A percentile compares a stretch with the other conserved stretches of the same genome.
phyloP scores from a whole-genome alignment of 2,888 invertebrate species.

The Drymonia ruficornis region DNA sequence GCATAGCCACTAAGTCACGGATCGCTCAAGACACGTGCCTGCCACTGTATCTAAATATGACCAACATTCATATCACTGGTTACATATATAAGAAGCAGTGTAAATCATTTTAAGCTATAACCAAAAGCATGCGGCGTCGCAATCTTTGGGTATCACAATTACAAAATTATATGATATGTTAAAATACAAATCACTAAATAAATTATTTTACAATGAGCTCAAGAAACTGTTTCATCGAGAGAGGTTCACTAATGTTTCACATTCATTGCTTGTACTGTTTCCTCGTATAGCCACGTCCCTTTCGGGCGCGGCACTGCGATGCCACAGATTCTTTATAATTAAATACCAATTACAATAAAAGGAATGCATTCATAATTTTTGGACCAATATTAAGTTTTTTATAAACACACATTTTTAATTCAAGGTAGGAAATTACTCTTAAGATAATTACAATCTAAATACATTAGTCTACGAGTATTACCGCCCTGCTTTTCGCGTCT shows the following conservation, averaged over 20 bases:
- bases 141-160: not conserved
- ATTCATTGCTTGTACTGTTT: no score
- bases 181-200: not conserved
- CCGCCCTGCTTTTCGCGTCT: no score
- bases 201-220: slow-evolving; percentile 2
- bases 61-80: not conserved
- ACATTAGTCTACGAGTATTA: no score
- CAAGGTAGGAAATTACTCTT: no score
- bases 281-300: no score
- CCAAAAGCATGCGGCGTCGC: not conserved
- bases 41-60: not conserved
- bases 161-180: not conserved
- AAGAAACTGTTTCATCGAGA: not conserved
- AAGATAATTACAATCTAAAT: no score
- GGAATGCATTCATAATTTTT: slow-evolving; percentile 33
- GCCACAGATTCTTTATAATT: no score
- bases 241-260: no score
- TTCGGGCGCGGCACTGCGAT: no score
- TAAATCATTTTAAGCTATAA: not conserved
- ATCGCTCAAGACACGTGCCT: no score
- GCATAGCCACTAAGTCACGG: no score
- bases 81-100: not conserved
- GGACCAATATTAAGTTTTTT: not conserved
- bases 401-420: no score
- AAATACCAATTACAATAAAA: slow-evolving; percentile 14